Percentiles rank a stretch among this genome's conserved stretches.
Evolutionary conservation across 2,888 invertebrate genomes (phyloP).

Genomic region (Tipula vernalis): DNA sequence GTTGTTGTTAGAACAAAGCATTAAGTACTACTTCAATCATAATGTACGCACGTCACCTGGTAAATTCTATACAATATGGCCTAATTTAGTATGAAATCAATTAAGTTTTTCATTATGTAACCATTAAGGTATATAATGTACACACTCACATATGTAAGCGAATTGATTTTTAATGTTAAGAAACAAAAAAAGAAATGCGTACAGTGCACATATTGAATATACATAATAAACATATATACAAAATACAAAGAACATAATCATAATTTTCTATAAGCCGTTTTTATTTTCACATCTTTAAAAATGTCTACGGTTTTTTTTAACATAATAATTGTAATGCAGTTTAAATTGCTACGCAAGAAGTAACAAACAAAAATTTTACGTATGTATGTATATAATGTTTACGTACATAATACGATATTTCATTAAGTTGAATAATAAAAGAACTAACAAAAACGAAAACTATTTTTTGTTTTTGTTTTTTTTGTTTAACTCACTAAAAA

Average conservation of each 20-base stretch:
- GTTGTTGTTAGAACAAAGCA: background rate
- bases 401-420: background rate
- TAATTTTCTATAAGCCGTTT: background rate
- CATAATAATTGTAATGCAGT: conserved; percentile 4
- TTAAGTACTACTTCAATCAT: background rate
- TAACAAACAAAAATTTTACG: background rate
- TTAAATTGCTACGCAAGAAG: conserved; percentile 4
- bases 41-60: background rate
- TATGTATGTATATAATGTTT: background rate
- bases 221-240: background rate
- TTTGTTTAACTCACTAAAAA: background rate
- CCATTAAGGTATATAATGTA: background rate
- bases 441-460: background rate
- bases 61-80: background rate
- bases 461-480: background rate
- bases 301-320: background rate
- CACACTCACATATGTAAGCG: background rate
- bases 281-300: conserved; percentile 4
- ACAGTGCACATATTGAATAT: background rate
- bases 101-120: background rate
- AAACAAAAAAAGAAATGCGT: background rate
- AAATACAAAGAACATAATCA: background rate
- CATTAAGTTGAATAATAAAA: background rate
- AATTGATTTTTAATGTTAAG: background rate
- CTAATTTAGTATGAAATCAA: background rate